Percentiles rank a stretch among this genome's conserved stretches.
These are phyloP conservation scores for Eremobia ochroleuca DNA, from an alignment of 2,888 invertebrate genomes.

Conservation along the genomic window DNA sequence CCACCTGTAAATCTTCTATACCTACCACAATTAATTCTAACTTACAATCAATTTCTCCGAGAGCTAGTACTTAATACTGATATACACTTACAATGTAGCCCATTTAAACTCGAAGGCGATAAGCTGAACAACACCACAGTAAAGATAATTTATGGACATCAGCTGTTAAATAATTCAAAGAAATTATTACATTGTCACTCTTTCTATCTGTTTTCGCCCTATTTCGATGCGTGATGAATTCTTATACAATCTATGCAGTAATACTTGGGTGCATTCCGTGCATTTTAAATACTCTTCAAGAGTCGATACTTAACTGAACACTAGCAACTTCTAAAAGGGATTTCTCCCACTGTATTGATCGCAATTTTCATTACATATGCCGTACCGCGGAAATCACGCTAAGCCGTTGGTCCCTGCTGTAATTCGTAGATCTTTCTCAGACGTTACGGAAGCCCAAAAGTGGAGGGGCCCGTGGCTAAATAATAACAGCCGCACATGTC, in stretches of 20 bases:
- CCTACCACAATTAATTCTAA: constrained; percentile 6
- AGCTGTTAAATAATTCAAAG: constrained; percentile 49
- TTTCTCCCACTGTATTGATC: too few species aligned
- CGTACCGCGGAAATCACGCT: too few species aligned
- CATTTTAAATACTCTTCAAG: background rate
- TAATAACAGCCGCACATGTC: too few species aligned
- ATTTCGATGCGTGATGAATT: constrained; percentile 13
- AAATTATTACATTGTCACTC: constrained; percentile 47
- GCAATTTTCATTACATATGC: too few species aligned
- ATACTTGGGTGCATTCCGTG: background rate
- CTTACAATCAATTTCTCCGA: constrained; percentile 26
- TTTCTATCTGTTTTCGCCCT: constrained; percentile 1
- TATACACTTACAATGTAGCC: constrained; percentile 39
- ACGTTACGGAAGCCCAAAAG: too few species aligned
- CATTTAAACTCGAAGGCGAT: constrained; percentile 30
- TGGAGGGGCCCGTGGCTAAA: too few species aligned
- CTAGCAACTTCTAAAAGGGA: background rate
- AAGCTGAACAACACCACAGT: constrained; percentile 33
- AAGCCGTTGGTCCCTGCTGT: too few species aligned
- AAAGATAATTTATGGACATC: constrained; percentile 53
- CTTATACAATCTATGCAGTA: background rate
- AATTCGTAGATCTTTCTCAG: too few species aligned
- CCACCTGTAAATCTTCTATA: background rate
- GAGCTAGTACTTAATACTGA: constrained; percentile 6
- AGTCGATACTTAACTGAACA: background rate